Evolutionary conservation across 2,888 invertebrate species (phyloP), one percentile per base, ranked within the genome.

Genomic region (Drosophila prostipennis): DNA sequence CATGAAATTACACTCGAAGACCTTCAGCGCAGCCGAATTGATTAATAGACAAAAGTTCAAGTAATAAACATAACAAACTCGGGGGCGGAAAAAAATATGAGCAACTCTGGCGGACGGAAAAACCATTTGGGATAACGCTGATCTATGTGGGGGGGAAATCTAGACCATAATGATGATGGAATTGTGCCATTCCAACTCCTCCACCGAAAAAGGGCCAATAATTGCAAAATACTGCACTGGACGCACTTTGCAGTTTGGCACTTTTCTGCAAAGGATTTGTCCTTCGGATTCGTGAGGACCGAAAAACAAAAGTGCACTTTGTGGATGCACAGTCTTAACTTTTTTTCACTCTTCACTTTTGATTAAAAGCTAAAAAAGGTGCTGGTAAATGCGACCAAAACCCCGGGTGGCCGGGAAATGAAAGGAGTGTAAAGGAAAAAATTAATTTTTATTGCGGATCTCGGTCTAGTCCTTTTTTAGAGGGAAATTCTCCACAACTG

Each of bases 1-100:
- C 75, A 64, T 72, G 45, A 69, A 76, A 79, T 79, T 73, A 69
- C 75, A 65, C 48, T 48, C 34, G 34, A 34, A 34, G 48, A 45
- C 46, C 8, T 32, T 34, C 34, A 13, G 0, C 19, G 11, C 0
- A 8, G 16, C 19, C 39, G 65, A 52, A 65, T 65, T 65, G 64
- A 65, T 65, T 65, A 65, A 65, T 64, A 39, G 45, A 64, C 51
- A 16, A 32, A 64, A 64, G 65, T 64, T 64, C 37, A 16, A 39
- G 52, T 45, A 52, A 64, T 64, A 64, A 64, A 64, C 64, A 45
- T 39, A 19, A 34, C 64, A 34, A 64, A 45, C 45, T 64, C 32
- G 32, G 19, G 26, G 23, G 11, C 4, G 11, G 5, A 34, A 32
- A 43, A 19, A 49, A 64, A 34, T 43, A 52, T 52, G 51, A 64